Percentiles rank a stretch among this genome's conserved stretches.
phyloP scores from a whole-genome alignment of 2,797 vertebrate genomes.

The Eulemur coronatus region DNA sequence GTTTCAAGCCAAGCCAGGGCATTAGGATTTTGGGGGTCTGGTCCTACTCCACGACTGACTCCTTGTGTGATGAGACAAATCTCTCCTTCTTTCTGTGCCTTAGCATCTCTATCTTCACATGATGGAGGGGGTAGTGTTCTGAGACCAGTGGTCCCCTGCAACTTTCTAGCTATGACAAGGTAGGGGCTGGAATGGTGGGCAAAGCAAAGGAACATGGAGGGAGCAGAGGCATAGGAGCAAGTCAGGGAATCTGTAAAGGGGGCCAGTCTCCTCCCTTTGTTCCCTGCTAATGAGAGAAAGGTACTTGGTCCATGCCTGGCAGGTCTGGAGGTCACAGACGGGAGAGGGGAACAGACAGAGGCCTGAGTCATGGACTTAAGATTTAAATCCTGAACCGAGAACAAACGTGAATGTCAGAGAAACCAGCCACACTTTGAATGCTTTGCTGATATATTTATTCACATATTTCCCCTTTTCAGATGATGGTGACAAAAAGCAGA shows the following conservation, averaged over 20 bases:
- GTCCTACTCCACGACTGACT: not conserved
- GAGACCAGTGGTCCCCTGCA: not conserved
- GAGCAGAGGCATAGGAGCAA: not conserved
- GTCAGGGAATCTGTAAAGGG: not conserved
- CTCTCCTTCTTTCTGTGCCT: not conserved
- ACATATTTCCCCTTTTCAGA: conserved; percentile 57
- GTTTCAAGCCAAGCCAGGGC: not conserved
- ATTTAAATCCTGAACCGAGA: conserved; percentile 16
- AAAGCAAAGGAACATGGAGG: not conserved
- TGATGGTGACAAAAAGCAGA: conserved; percentile 71
- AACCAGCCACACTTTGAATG: conserved; percentile 2
- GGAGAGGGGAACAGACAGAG: not conserved
- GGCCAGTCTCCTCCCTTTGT: not conserved
- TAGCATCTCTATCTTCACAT: not conserved
- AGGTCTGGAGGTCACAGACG: not conserved
- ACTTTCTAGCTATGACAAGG: not conserved
- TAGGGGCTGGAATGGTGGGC: not conserved
- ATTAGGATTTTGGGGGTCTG: not conserved
- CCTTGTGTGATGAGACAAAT: not conserved
- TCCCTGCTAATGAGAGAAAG: not conserved
- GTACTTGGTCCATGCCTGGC: not conserved
- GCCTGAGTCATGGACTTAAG: not conserved
- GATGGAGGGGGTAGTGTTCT: not conserved
- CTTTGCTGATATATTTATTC: conserved; percentile 69
- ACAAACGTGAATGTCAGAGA: not conserved